phyloP scores from a whole-genome alignment of 2,888 invertebrate species.

The Coremacera marginata region DNA sequence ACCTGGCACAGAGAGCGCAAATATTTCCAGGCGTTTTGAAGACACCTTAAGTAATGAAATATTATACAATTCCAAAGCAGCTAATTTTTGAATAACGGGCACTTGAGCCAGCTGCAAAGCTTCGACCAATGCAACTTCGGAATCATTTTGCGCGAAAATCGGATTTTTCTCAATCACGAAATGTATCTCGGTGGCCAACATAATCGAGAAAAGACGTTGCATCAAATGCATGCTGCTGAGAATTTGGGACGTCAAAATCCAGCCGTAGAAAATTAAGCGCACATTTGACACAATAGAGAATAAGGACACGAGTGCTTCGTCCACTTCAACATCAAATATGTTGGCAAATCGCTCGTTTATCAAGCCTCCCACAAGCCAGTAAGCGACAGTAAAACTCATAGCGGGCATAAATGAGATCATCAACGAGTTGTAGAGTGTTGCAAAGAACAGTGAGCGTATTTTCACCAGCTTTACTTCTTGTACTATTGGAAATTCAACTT shows the following conservation, averaged over 20 bases:
- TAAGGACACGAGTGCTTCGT: conserved; percentile 57
- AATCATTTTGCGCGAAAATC: conserved; percentile 59
- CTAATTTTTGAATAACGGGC: conserved; percentile 80
- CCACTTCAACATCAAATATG: conserved; percentile 70
- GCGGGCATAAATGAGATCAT: conserved; percentile 75
- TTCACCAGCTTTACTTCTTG: conserved; percentile 79
- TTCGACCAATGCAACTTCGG: conserved; percentile 73
- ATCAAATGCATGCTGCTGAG: conserved; percentile 79
- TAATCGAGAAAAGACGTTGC: conserved; percentile 78
- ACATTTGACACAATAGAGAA: conserved; percentile 64
- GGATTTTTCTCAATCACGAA: conserved; percentile 73
- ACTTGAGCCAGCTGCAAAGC: conserved; percentile 72
- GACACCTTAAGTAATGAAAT: conserved; percentile 73
- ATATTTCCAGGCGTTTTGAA: conserved; percentile 75
- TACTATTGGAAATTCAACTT: conserved; percentile 78
- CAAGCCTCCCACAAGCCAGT: conserved; percentile 74
- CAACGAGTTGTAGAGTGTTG: conserved; percentile 74
- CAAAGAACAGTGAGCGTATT: conserved; percentile 73
- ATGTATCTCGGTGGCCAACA: conserved; percentile 78
- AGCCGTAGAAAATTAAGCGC: conserved; percentile 74
- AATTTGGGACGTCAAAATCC: conserved; percentile 79
- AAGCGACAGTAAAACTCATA: conserved; percentile 74
- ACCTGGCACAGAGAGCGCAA: conserved; percentile 81
- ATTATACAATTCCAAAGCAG: conserved; percentile 79
- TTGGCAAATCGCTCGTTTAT: conserved; percentile 71